Base-by-base conservation (phyloP, 2,888 invertebrate genomes). In the Machimus atricapillus region DNA sequence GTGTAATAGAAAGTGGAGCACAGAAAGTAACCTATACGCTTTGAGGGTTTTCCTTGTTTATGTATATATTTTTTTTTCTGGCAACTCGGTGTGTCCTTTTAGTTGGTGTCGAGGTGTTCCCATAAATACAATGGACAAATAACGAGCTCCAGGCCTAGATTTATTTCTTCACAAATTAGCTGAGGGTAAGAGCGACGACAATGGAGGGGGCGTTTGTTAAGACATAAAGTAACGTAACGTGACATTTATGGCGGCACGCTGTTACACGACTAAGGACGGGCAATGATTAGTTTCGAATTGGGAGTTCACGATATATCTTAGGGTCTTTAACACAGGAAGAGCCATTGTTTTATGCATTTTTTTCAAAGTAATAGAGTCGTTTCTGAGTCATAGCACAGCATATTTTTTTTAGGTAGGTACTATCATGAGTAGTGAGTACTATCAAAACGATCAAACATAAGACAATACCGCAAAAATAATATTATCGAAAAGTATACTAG, bases 101-200 rank as follows among this genome's bases (percentile, higher is more conserved):
- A 76, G 86, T 85, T 88, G 89, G 90, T 90, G 90, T 89, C 89
- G 90, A 90, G 90, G 91, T 91, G 90, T 90, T 90, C 89, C 89
- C 90, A 89, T 90, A 90, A 91, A 91, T 90, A 90, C 90, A 90
- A 85, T 88, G 89, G 88, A 88, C 87, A 87, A 87, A 86, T 89
- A 85, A 88, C 87, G 89, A 89, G 85, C 86, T 88, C 6, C 85
- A 43, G 76, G 86, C 87, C 85, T 87, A 88, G 87, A 88, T 88
- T 88, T 88, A 88, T 88, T 88, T 88, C 87, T 86, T 87, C 81
- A 46, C 46, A 73, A 87, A 82, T 82, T 82, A 66, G 43, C 52
- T 9, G 87, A 46, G 85, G 74, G 87, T 46, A 34, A 52, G 52
- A 76, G 52, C 66, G 76, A 88, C 87, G 88, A 88, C 66, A 88